Percentiles rank a stretch among this genome's conserved stretches.
These are phyloP conservation scores for Hermodice carunculata DNA, from an alignment of 2,888 invertebrate genomes.

Conservation along the genomic window DNA sequence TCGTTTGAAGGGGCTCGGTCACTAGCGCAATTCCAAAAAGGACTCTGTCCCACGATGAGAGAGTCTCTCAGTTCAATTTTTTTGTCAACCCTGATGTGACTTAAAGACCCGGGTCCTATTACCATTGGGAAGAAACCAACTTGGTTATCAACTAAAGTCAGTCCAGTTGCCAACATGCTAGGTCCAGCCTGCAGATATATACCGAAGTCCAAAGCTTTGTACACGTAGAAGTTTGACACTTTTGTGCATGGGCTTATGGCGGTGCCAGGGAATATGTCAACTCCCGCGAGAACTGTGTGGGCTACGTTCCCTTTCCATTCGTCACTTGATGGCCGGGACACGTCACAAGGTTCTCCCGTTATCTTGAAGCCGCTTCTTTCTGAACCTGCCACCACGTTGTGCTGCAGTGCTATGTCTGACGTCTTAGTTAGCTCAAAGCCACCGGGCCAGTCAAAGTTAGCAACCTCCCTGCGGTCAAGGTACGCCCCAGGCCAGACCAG, in stretches of 20 bases:
- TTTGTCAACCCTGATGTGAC: conserved; percentile 10
- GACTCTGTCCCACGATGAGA: conserved; percentile 55
- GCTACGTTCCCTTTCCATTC: conserved; percentile 13
- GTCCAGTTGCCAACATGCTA: conserved; percentile 38
- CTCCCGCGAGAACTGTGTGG: conserved; percentile 2
- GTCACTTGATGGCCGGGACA: background rate
- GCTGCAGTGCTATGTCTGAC: conserved; percentile 35
- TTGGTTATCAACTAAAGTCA: conserved; percentile 51
- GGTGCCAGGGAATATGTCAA: too few relatives aligned
- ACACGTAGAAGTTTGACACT: conserved; percentile 49
- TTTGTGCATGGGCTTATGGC: conserved; percentile 47
- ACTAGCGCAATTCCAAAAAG: too few relatives aligned
- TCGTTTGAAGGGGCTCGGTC: too few relatives aligned
- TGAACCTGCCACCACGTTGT: conserved; percentile 55
- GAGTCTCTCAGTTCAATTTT: conserved; percentile 32
- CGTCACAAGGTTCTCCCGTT: conserved; percentile 30
- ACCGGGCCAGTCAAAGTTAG: conserved; percentile 48
- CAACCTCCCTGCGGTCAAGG: conserved; percentile 52
- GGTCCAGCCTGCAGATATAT: conserved; percentile 47
- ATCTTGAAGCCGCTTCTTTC: conserved; percentile 45
- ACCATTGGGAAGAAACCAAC: conserved; percentile 54
- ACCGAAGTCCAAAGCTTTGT: conserved; percentile 56
- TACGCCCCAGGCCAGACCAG: conserved; percentile 53
- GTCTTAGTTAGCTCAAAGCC: conserved; percentile 43
- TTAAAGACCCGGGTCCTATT: conserved; percentile 40